These are phyloP conservation scores for Oxygymnocypris stewartii DNA, from an alignment of 2,113 vertebrate genomes.

Conservation along the genomic window DNA sequence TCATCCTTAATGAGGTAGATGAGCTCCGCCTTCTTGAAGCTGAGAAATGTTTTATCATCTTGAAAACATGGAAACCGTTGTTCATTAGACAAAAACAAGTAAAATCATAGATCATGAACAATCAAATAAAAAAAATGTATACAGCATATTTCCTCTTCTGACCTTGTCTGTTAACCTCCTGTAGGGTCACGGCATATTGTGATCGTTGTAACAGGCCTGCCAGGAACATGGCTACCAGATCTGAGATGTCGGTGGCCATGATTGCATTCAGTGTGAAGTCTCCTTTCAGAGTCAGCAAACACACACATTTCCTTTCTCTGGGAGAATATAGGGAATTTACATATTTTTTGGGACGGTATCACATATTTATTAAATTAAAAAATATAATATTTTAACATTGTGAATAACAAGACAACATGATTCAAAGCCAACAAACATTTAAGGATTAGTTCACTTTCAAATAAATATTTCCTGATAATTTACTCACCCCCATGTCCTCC, in stretches of 20 bases:
- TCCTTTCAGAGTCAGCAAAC: slow-evolving; percentile 84
- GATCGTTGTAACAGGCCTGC: slow-evolving; percentile 88
- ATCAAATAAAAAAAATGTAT: not conserved
- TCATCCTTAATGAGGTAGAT: slow-evolving; percentile 81
- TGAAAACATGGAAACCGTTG: slow-evolving; percentile 27
- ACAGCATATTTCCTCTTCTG: not conserved
- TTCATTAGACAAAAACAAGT: slow-evolving; percentile 8
- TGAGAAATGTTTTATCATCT: slow-evolving; percentile 85
- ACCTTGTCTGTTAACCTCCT: slow-evolving; percentile 78
- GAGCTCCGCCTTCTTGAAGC: slow-evolving; percentile 89
- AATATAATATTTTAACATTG: not conserved
- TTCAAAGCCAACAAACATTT: not conserved
- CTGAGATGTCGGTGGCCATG: slow-evolving; percentile 76
- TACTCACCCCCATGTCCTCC: no score
- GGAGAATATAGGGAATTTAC: not conserved
- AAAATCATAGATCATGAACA: not conserved
- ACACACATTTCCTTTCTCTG: slow-evolving; percentile 79
- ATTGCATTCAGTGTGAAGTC: slow-evolving; percentile 84
- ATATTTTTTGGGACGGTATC: not conserved
- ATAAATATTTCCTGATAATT: no score
- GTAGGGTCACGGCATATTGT: slow-evolving; percentile 83
- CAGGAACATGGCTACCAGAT: slow-evolving; percentile 87
- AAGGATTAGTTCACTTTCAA: no score
- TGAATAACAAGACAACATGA: not conserved
- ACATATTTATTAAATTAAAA: not conserved